Evolutionary conservation across 2,797 vertebrate species (phyloP).

Genomic region (Rhodeus uyekii): DNA sequence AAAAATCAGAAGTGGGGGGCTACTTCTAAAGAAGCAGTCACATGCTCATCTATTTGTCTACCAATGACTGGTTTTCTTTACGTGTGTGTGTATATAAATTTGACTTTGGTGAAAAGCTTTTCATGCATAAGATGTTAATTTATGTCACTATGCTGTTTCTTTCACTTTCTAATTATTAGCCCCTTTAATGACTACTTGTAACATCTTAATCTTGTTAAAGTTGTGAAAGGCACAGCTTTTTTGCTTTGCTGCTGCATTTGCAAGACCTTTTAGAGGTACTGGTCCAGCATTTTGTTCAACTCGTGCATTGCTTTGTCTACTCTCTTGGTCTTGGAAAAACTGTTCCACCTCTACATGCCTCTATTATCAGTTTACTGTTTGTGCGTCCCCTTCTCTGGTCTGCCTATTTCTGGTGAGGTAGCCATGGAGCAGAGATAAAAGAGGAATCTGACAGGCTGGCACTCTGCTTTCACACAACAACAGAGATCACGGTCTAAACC

Average conservation of each 20-base stretch:
- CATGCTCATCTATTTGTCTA: too few species aligned
- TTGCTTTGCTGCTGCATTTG: too few species aligned
- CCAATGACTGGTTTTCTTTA: too few species aligned
- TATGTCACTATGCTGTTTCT: too few species aligned
- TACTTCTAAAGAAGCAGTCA: not conserved
- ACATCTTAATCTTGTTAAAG: too few species aligned
- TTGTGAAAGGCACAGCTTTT: too few species aligned
- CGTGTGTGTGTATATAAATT: too few species aligned
- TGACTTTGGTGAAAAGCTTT: too few species aligned
- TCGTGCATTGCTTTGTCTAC: not conserved
- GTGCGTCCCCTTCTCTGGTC: conserved; percentile 24
- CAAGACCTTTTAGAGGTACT: too few species aligned
- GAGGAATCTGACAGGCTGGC: conserved; percentile 54
- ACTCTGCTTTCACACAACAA: not conserved
- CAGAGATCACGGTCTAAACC: not conserved
- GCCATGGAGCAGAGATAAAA: conserved; percentile 53
- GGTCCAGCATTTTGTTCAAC: not conserved
- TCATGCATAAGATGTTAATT: too few species aligned
- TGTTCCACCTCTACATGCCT: conserved; percentile 52
- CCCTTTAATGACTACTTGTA: too few species aligned
- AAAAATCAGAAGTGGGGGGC: not conserved
- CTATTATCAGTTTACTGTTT: conserved; percentile 62
- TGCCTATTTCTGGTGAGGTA: conserved; percentile 65
- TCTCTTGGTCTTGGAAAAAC: conserved; percentile 27
- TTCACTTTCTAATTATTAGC: too few species aligned